A percentile compares a stretch with the other conserved stretches of the same genome.
Conservation (phyloP, 2,888 invertebrate species). For the Cryptus viduatorius region DNA sequence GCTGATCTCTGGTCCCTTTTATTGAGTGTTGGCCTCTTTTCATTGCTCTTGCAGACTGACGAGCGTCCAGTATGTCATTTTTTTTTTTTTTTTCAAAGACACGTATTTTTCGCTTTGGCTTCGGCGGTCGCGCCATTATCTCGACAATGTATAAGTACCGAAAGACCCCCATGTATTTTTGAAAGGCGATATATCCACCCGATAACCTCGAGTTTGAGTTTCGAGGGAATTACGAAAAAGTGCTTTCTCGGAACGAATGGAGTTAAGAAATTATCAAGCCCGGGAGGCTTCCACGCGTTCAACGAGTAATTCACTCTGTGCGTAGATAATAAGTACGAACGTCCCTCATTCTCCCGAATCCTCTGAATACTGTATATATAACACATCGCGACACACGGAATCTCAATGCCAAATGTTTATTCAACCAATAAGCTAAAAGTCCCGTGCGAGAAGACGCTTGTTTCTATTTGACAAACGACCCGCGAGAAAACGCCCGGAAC, state of each 20-base stretch:
- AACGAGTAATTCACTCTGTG: background rate
- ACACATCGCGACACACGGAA: conserved; percentile 48
- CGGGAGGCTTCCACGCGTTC: background rate
- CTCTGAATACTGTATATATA: conserved; percentile 18
- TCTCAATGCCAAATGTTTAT: conserved; percentile 66
- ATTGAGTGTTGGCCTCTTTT: conserved; percentile 12
- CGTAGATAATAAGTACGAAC: background rate
- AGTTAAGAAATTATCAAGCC: conserved; percentile 41
- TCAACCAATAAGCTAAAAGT: conserved; percentile 37
- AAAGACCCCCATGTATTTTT: background rate
- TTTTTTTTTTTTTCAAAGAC: background rate
- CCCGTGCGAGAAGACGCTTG: conserved; percentile 36
- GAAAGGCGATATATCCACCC: background rate
- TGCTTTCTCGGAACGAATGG: conserved; percentile 49
- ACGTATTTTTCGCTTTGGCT: background rate
- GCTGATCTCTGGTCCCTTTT: background rate
- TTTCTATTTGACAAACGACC: conserved; percentile 74
- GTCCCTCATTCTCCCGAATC: conserved; percentile 7
- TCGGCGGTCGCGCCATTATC: too few relatives aligned
- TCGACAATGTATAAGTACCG: background rate
- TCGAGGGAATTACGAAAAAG: conserved; percentile 39
- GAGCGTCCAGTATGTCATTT: background rate
- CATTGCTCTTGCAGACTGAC: background rate
- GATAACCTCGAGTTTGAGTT: background rate
- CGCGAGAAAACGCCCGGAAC: conserved; percentile 71